Evolutionary conservation across 1,140 invertebrate species (phyloP), one percentile per base, ranked within the genome.

Genomic region (Cotesia glomerata): DNA sequence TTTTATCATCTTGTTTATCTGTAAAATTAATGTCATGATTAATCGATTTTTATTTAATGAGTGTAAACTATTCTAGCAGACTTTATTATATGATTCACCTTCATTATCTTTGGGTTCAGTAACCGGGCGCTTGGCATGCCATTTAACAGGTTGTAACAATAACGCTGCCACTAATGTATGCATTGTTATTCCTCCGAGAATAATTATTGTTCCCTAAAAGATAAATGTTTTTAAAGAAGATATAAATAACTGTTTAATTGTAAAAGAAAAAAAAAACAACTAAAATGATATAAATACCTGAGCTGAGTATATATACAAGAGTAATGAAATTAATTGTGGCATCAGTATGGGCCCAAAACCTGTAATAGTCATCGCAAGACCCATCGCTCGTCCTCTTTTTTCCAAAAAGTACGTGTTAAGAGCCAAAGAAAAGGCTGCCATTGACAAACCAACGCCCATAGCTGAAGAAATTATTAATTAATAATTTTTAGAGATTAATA

Each of bases 341-440:
- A 94, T 91, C 4, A 93, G 74, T 75, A 93, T 92, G 76, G 93
- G 92, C 5, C 93, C 93, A 1, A 94, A 75, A 16, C 91, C 93
- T 45, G 92, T 93, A 11, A 93, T 88, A 0, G 92, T 92, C 84
- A 93, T 90, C 0, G 92, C 89, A 1, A 92, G 79, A 5, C 93
- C 92, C 61, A 93, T 90, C 0, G 93, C 93, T 34, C 89, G 84
- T 52, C 90, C 90, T 64, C 92, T 90, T 80, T 89, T 91, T 69
- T 87, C 85, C 49, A 84, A 88, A 74, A 95, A 95, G 79, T 93
- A 94, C 0, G 91, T 89, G 79, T 93, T 93, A 4, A 94, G 86
- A 3, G 92, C 91, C 66, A 94, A 87, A 77, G 91, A 91, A n/a
- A 90, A 90, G 2, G 92, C 88, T n/a, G 91, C 89, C 74, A 91